A percentile compares a stretch with the other conserved stretches of the same genome.
Conservation (phyloP, 2,113 vertebrate species). For the Antigone vipio region DNA sequence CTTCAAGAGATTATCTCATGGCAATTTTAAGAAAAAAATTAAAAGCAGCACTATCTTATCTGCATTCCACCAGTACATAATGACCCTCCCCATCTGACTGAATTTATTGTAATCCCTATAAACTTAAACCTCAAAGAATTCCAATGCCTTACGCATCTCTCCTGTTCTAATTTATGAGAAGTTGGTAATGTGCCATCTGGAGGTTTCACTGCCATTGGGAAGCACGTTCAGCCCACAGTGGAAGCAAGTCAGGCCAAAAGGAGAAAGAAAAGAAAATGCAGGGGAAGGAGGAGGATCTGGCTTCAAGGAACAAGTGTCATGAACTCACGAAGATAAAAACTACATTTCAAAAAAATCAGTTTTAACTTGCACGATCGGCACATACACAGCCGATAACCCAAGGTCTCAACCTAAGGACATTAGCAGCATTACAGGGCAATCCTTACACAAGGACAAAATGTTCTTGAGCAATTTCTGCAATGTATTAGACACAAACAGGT, state of each 20-base stretch:
- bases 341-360: conserved; percentile 6
- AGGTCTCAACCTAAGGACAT: conserved; percentile 59
- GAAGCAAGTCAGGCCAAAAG: conserved; percentile 6
- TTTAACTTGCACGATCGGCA: conserved; percentile 48
- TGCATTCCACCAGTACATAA: not conserved
- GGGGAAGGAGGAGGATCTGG: not conserved
- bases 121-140: conserved; percentile 59
- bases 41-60: not conserved
- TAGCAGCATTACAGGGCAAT: conserved; percentile 45
- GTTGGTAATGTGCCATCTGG: conserved; percentile 62
- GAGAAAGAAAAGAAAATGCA: conserved; percentile 41
- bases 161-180: conserved; percentile 49
- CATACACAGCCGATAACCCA: conserved; percentile 24
- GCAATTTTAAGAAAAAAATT: not conserved
- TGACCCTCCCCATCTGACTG: conserved; percentile 18
- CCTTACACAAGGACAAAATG: conserved; percentile 61
- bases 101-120: conserved; percentile 59
- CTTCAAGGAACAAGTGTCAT: conserved; percentile 38
- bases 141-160: conserved; percentile 25
- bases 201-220: conserved; percentile 47
- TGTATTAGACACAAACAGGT: conserved; percentile 51
- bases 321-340: conserved; percentile 19
- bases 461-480: conserved; percentile 55
- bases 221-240: not conserved
- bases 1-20: not conserved